Evolutionary conservation across 2,888 invertebrate genomes (phyloP).

Genomic region (Drosophila eohydei): DNA sequence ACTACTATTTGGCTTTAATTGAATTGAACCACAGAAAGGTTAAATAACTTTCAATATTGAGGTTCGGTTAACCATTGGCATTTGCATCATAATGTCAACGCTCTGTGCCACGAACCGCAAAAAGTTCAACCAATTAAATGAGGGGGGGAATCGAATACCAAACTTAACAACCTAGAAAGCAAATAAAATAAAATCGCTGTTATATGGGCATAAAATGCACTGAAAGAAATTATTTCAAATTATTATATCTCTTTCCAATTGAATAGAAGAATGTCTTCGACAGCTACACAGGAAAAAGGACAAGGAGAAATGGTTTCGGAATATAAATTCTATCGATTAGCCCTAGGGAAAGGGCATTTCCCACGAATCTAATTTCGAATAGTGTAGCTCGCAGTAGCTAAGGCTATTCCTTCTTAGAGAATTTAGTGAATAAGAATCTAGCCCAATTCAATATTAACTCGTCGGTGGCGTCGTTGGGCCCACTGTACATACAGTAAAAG

Average conservation of each 20-base stretch:
- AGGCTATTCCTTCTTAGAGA: not conserved
- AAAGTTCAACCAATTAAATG: constrained; percentile 69
- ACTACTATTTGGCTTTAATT: constrained; percentile 37
- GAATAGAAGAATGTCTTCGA: no score
- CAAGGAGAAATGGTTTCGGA: not conserved
- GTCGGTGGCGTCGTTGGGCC: not conserved
- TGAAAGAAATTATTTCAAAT: constrained; percentile 24
- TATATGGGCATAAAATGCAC: constrained; percentile 25
- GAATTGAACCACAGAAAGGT: constrained; percentile 45
- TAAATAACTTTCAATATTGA: constrained; percentile 20
- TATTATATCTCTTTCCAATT: no score
- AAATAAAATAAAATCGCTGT: constrained; percentile 22
- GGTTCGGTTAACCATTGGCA: constrained; percentile 18
- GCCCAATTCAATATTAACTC: not conserved
- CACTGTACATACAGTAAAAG: not conserved
- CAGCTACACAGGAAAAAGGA: no score
- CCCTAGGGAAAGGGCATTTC: not conserved
- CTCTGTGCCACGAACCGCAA: constrained; percentile 46
- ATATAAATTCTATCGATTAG: not conserved
- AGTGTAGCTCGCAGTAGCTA: not conserved
- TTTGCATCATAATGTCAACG: constrained; percentile 54
- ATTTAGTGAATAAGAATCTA: not conserved
- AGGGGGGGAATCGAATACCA: constrained; percentile 21
- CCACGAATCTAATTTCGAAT: not conserved
- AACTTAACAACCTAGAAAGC: constrained; percentile 11